A percentile compares a stretch with the other conserved stretches of the same genome.
Evolutionary conservation across 2,113 vertebrate species (phyloP).

Genomic region (Myrmecobius fasciatus): DNA sequence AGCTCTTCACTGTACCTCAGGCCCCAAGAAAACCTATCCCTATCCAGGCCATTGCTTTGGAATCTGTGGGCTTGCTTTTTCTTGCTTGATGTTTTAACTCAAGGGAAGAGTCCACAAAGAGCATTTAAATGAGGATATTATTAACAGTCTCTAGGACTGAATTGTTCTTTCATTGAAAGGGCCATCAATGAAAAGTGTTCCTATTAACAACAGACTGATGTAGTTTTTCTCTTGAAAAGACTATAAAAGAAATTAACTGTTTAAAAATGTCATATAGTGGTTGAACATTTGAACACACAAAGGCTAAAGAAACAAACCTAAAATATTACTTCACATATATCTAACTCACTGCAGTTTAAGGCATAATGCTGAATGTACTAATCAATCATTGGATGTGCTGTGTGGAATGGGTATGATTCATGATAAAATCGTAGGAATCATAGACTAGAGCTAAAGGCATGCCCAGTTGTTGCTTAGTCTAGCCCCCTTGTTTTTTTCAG

Average conservation of each 20-base stretch:
- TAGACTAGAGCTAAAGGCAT: background rate
- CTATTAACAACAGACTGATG: background rate
- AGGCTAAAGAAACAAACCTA: background rate
- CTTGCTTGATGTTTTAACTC: background rate
- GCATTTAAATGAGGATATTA: background rate
- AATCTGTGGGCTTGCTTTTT: background rate
- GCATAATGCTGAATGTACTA: background rate
- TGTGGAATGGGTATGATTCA: background rate
- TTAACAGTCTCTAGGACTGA: background rate
- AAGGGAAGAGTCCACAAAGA: background rate
- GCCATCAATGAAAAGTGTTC: background rate
- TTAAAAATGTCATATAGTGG: conserved; percentile 11
- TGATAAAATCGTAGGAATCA: background rate
- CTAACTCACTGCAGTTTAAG: background rate
- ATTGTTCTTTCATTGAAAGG: background rate
- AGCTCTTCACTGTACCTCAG: background rate
- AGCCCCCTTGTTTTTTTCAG: conserved; percentile 12
- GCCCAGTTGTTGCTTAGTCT: background rate
- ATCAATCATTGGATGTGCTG: background rate
- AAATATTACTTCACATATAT: background rate
- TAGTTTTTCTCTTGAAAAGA: background rate
- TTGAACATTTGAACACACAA: conserved; percentile 11
- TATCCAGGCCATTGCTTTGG: background rate
- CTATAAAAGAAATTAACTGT: background rate
- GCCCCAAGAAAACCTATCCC: background rate